Evolutionary conservation across 53 echinoderm and acorn worm genomes (phyloP).

Genomic region (Pentamera pediparva): DNA sequence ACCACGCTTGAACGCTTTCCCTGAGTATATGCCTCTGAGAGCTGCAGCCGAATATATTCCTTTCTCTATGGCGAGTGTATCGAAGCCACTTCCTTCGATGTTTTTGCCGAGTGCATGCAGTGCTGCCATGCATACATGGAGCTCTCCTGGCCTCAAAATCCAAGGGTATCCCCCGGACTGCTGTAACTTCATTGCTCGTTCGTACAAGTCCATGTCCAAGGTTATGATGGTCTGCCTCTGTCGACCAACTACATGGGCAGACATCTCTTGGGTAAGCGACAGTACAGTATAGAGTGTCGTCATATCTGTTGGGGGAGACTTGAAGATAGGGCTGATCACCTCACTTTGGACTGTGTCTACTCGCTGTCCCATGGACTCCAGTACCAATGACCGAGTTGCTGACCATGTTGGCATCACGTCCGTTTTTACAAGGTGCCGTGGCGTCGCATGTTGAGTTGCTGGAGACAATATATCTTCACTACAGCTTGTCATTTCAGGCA

Average conservation of each 20-base stretch:
- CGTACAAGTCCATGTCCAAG: conserved; percentile 45
- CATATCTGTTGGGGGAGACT: conserved; percentile 41
- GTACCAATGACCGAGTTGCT: conserved; percentile 37
- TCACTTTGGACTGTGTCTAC: neutral
- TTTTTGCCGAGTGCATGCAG: conserved; percentile 47
- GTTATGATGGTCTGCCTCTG: conserved; percentile 35
- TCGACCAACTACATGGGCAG: conserved; percentile 38
- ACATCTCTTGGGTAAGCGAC: conserved; percentile 40
- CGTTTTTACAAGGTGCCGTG: neutral
- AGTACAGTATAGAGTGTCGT: conserved; percentile 48
- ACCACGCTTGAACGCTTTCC: conserved; percentile 54
- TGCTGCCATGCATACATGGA: conserved; percentile 41
- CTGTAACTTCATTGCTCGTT: conserved; percentile 43
- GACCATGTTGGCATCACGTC: conserved; percentile 46
- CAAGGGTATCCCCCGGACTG: conserved; percentile 30
- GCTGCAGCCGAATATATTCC: conserved; percentile 44
- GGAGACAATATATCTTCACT: conserved; percentile 7
- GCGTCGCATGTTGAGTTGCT: neutral
- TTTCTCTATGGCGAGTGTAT: conserved; percentile 22
- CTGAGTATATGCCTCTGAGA: conserved; percentile 39
- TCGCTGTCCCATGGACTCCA: conserved; percentile 13
- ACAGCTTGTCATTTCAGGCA: neutral
- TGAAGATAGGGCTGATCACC: conserved; percentile 27
- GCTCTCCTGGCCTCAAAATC: conserved; percentile 44
- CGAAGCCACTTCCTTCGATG: conserved; percentile 47